phyloP scores from a whole-genome alignment of 2,797 vertebrate species.

The Ptychobarbus kaznakovi region DNA sequence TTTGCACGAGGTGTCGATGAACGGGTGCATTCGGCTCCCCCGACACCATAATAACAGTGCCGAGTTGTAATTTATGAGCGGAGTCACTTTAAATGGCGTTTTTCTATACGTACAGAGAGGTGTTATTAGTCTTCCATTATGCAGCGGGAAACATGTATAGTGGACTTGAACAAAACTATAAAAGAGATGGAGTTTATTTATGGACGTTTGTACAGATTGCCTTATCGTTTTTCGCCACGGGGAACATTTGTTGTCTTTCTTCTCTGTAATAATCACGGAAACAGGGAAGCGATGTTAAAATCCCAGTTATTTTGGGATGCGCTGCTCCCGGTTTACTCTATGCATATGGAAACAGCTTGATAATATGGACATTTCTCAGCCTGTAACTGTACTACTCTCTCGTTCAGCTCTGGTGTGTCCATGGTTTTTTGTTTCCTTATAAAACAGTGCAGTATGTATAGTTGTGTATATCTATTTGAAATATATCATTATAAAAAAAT shows the following conservation, averaged over 20 bases:
- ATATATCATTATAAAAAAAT: conserved; percentile 71
- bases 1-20: conserved; percentile 68
- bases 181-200: conserved; percentile 44
- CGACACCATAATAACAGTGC: conserved; percentile 13
- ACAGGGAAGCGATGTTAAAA: conserved; percentile 2
- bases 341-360: conserved; percentile 59
- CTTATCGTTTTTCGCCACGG: conserved; percentile 43
- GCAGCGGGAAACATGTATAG: conserved; percentile 24
- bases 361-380: conserved; percentile 55
- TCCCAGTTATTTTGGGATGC: conserved; percentile 17
- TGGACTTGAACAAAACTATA: conserved; percentile 10
- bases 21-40: conserved; percentile 36
- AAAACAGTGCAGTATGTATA: conserved; percentile 75
- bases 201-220: conserved; percentile 48
- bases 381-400: conserved; percentile 65
- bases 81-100: conserved; percentile 40
- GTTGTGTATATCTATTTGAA: conserved; percentile 74
- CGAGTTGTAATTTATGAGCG: conserved; percentile 15
- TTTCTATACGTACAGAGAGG: conserved; percentile 31
- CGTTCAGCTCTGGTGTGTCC: conserved; percentile 66
- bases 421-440: conserved; percentile 64
- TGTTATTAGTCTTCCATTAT: conserved; percentile 52
- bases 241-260: conserved; percentile 18
- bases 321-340: conserved; percentile 47
- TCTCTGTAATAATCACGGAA: not conserved